Conservation (phyloP, 2,113 vertebrate genomes). For the Setophaga coronata region DNA sequence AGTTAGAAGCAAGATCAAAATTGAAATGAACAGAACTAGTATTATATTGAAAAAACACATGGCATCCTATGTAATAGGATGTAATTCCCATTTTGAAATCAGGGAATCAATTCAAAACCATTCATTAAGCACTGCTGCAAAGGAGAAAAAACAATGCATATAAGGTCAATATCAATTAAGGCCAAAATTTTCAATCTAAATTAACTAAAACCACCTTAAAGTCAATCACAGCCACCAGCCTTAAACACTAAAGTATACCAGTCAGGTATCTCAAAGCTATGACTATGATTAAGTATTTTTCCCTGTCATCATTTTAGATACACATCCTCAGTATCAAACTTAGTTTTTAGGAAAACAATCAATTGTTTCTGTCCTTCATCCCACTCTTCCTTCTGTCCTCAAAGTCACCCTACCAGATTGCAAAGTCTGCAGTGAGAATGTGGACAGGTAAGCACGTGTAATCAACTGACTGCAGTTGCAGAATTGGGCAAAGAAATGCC, state of each 20-base stretch:
- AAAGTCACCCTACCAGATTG: background rate
- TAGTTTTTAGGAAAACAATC: background rate
- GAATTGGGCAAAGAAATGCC: accelerated
- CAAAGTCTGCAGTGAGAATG: background rate
- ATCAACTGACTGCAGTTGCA: background rate
- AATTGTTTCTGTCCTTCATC: background rate
- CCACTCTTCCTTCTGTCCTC: background rate
- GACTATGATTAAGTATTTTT: background rate
- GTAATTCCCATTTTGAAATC: background rate
- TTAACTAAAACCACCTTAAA: background rate
- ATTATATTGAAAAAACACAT: background rate
- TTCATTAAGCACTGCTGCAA: background rate
- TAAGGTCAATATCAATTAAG: background rate
- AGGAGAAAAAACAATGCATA: background rate
- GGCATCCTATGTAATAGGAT: background rate
- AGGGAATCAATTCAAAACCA: background rate
- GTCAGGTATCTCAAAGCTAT: background rate
- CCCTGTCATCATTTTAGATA: background rate
- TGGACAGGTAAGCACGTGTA: background rate
- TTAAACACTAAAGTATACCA: background rate
- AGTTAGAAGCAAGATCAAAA: background rate
- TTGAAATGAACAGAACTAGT: background rate
- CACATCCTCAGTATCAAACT: background rate
- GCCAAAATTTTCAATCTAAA: background rate
- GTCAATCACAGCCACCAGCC: background rate